Evolutionary conservation across 1,140 invertebrate species (phyloP), one percentile per base, ranked within the genome.

Genomic region (Euschistus heros): DNA sequence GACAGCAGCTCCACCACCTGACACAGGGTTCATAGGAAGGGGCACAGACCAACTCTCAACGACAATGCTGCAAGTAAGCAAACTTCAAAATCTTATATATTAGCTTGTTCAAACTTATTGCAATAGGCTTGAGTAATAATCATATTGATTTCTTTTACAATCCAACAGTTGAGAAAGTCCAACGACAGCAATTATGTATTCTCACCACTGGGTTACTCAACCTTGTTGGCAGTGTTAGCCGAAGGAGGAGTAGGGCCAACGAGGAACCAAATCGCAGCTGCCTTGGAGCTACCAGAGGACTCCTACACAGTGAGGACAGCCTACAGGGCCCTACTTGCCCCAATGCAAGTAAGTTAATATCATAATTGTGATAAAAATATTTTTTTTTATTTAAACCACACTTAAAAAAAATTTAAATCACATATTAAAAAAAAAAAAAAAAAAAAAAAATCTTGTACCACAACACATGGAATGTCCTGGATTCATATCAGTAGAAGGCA

Each of bases 101-200:
- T n/a, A n/a, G n/a, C n/a, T n/a, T n/a, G n/a, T n/a, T n/a, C n/a
- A n/a, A n/a, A n/a, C n/a, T n/a, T n/a, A n/a, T n/a, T n/a, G n/a
- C n/a, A n/a, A n/a, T n/a, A n/a, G n/a, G n/a, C n/a, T n/a, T n/a
- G n/a, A n/a, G n/a, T n/a, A n/a, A n/a, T n/a, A n/a, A n/a, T n/a
- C n/a, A n/a, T n/a, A n/a, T n/a, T n/a, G n/a, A n/a, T n/a, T n/a
- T n/a, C n/a, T 13, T 10, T 37, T 37, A 37, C 5, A 37, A 6
- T 37, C 13, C 8, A 1, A 13, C 33, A 37, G 33, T 37, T 37
- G 33, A 37, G 33, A 13, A 6, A 37, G 33, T 37, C 33, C 1
- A 80, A 81, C 68, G 74, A 79, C 24, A 78, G 76, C 44, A 83
- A 84, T 62, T 77, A 82, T 66, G 82, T 81, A n/a, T 82, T 83